phyloP scores from a whole-genome alignment of 1,140 invertebrate species.

The Sinella curviseta region DNA sequence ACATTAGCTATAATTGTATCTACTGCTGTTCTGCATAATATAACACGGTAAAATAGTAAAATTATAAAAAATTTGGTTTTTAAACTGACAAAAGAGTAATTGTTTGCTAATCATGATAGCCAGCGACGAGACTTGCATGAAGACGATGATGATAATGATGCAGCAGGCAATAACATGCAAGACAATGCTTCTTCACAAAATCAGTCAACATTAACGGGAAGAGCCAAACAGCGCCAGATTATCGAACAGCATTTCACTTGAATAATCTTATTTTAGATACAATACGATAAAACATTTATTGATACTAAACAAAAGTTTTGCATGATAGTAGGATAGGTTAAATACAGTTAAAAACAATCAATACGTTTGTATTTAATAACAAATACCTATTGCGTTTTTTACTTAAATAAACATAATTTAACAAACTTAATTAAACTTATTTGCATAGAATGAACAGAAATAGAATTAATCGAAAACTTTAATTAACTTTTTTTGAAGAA shows the following conservation, averaged over 20 bases:
- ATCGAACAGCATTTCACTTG: neutral
- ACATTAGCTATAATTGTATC: constrained; percentile 52
- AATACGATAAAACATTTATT: no score
- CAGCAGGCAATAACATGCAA: neutral
- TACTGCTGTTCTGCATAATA: constrained; percentile 55
- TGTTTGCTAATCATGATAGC: neutral
- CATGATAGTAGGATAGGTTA: no score
- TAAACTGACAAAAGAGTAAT: neutral
- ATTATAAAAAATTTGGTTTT: neutral
- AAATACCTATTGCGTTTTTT: no score
- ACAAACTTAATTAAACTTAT: no score
- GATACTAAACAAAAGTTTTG: no score
- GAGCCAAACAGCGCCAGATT: neutral
- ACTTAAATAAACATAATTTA: no score
- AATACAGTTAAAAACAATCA: no score
- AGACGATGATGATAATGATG: neutral
- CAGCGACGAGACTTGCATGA: neutral
- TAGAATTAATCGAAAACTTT: no score
- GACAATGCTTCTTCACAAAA: neutral
- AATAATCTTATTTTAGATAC: no score
- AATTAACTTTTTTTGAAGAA: no score
- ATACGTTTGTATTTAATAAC: no score
- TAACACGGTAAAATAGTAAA: constrained; percentile 43
- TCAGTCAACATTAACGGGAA: neutral
- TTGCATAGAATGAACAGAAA: no score